Base-by-base conservation (phyloP, 1,140 invertebrate species). In the Conopomorpha cramerella region DNA sequence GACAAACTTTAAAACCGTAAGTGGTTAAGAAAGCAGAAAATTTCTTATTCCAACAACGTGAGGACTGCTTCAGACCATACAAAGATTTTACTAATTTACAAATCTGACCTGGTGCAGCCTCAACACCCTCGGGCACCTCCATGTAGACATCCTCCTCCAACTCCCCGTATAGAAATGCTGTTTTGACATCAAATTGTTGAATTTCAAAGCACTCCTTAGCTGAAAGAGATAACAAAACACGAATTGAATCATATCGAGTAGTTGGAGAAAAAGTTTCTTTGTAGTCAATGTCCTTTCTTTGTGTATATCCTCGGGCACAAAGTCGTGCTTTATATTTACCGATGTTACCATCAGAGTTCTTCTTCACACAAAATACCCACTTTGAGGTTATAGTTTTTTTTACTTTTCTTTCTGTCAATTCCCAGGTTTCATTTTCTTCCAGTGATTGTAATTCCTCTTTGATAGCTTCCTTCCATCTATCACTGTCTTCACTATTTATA, bases 221-320 rank as follows among this genome's bases (percentile, higher is more conserved):
- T 17, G 57, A 51, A 31, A 72, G 43, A 11, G 50, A 41, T 1
- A 80, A 38, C 7, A 80, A 14, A 16, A 51, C 16, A 36, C 78
- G 40, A 13, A 79, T 41, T 14, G 64, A 43, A 16, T 46, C 49
- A 35, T 44, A 51, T 31, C 49, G 39, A 0, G 40, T 39, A 2
- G 77, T 64, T 4, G 67, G 53, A 30, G 51, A 50, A 47, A 62
- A 77, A 26, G 58, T 78, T 42, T 78, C 63, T 15, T 51, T 34
- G 36, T 70, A 78, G 42, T 78, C 67, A n/a, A 76, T 32, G 8
- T 50, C 66, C 32, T 41, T 41, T 6, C 43, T 14, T 27, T 43
- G 43, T 8, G 35, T 36, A 17, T 38, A 46, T 4, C 43, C 43
- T 13, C 39, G 19, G 2, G 43, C 43, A 39, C 43, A 47, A 1